phyloP scores from a whole-genome alignment of 2,797 vertebrate genomes.

The Protosalanx chinensis region DNA sequence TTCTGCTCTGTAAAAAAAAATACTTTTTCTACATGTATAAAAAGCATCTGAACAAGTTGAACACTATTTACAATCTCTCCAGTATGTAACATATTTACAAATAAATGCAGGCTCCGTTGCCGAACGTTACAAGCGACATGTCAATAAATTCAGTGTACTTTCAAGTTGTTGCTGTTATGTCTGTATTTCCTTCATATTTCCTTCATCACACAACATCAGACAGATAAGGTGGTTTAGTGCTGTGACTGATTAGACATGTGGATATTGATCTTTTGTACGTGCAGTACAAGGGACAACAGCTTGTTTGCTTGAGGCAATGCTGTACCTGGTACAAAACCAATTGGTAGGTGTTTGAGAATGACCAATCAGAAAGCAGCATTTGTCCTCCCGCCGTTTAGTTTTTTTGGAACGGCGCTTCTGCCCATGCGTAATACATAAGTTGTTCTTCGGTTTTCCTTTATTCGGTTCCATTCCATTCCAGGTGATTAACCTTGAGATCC shows the following conservation, averaged over 20 bases:
- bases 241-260: no score
- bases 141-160: conserved; percentile 55
- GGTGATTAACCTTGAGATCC: conserved; percentile 22
- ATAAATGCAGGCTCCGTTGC: conserved; percentile 57
- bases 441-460: not conserved
- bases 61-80: conserved; percentile 59
- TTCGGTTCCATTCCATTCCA: not conserved
- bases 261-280: no score
- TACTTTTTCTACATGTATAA: conserved; percentile 31
- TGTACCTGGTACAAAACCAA: no score
- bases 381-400: no score
- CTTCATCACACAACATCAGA: conserved; percentile 39
- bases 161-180: conserved; percentile 42
- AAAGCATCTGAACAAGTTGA: conserved; percentile 40
- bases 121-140: conserved; percentile 20
- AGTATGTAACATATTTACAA: conserved; percentile 56
- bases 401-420: no score
- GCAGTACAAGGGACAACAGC: no score
- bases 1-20: conserved; percentile 38
- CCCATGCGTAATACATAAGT: not conserved
- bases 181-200: conserved; percentile 65
- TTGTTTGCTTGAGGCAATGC: no score
- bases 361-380: no score
- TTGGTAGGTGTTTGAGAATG: no score
- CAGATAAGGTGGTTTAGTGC: conserved; percentile 1